Evolutionary conservation across 2,888 invertebrate species (phyloP), one percentile per base, ranked within the genome.

Genomic region (Andricus curvator): DNA sequence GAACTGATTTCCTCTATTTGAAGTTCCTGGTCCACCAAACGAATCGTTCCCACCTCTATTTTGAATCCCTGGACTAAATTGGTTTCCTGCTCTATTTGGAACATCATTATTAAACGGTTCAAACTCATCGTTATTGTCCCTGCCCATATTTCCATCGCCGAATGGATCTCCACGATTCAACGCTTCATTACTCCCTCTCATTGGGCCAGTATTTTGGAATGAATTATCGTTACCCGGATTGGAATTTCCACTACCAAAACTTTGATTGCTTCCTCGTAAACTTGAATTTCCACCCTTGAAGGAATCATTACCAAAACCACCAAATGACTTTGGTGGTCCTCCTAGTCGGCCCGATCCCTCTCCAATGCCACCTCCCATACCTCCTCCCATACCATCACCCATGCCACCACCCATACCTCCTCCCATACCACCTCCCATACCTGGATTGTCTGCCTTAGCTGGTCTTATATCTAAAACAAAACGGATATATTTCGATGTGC

Each of bases 401-500:
- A 44, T 80, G 1, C 65, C 44, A 48, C 67, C 77, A 4, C 80
- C 78, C 77, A 81, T 78, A 83, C 83, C 83, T 13, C 84, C 25
- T 2, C 29, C 29, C 29, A 29, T 29, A 29, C 64, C 44, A 65
- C 66, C 77, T 20, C 78, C 77, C 70, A 80, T 76, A 84, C 84
- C 80, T 8, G 85, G 81, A 64, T 83, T 84, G 80, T 92, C 92
- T 77, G 91, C 91, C 67, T 92, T 92, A 2, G 92, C 92, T 74
- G 92, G 92, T 83, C 90, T 91, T 8, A 92, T 92, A 85, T 93
- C 92, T 92, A 67, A 25, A 85, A 44, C 17, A 15, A 64, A 25
- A 78, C 9, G 4, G 15, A 33, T 6, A n/a, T 48, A 5, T 80
- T 29, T 29, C 6, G n/a, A 15, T 60, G 92, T 83, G 84, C 93